phyloP scores from a whole-genome alignment of 2,797 vertebrate genomes.

The Eleutherodactylus coqui region DNA sequence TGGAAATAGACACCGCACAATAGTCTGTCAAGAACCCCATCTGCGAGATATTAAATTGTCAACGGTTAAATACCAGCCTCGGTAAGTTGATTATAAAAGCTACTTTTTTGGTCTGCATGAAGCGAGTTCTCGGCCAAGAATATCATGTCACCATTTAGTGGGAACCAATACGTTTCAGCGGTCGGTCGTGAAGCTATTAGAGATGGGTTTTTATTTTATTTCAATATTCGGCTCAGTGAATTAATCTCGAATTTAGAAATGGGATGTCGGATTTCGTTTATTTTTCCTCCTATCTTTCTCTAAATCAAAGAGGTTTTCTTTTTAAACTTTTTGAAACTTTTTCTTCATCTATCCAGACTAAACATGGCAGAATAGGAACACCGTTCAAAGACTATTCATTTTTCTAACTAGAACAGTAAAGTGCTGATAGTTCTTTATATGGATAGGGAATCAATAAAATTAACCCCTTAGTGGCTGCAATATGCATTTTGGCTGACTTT shows the following conservation, averaged over 20 bases:
- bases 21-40: slow-evolving; percentile 38
- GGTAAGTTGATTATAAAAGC: slow-evolving; percentile 24
- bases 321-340: neutral
- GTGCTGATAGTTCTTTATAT: neutral
- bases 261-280: slow-evolving; percentile 19
- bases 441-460: too few species aligned
- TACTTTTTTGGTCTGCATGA: neutral
- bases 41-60: slow-evolving; percentile 60
- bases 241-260: slow-evolving; percentile 17
- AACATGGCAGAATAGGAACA: neutral
- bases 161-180: slow-evolving; percentile 43
- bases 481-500: too few species aligned
- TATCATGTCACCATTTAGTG: slow-evolving; percentile 50
- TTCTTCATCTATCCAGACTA: neutral
- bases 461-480: too few species aligned
- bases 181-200: slow-evolving; percentile 7
- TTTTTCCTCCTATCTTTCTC: slow-evolving; percentile 33
- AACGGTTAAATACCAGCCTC: neutral
- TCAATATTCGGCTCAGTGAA: slow-evolving; percentile 1
- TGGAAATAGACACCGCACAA: slow-evolving; percentile 24
- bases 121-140: slow-evolving; percentile 30
- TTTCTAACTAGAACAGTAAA: neutral
- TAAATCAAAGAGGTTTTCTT: neutral
- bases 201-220: slow-evolving; percentile 27
- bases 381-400: neutral